Percentiles rank a stretch among this genome's conserved stretches.
Evolutionary conservation across 2,888 invertebrate genomes (phyloP).

Genomic region (Exephanes ischioxanthus): DNA sequence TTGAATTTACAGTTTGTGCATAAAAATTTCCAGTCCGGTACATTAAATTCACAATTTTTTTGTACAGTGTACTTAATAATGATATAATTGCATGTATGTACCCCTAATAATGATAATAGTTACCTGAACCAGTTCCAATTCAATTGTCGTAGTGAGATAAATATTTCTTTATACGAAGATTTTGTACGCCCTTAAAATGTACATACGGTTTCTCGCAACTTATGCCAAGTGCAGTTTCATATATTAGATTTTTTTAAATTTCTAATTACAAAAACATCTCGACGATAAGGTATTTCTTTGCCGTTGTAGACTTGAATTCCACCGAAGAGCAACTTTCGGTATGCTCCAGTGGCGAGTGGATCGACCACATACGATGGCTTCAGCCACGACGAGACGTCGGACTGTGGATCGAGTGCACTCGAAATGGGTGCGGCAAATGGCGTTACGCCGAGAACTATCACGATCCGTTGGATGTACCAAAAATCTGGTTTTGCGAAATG

Average conservation of each 20-base stretch:
- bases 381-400: slow-evolving; percentile 86
- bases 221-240: background rate
- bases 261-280: background rate
- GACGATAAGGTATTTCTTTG: background rate
- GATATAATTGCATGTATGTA: slow-evolving; percentile 17
- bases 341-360: slow-evolving; percentile 23
- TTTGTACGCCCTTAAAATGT: no score
- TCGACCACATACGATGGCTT: slow-evolving; percentile 83
- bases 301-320: background rate
- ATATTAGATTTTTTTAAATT: background rate
- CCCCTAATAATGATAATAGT: background rate
- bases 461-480: slow-evolving; percentile 87
- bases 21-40: no score
- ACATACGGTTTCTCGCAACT: no score
- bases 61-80: background rate
- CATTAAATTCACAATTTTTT: background rate
- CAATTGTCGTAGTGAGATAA: no score
- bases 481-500: slow-evolving; percentile 88
- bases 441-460: slow-evolving; percentile 86
- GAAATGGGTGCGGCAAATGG: slow-evolving; percentile 86
- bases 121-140: background rate
- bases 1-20: no score
- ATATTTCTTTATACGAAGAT: no score
- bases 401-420: slow-evolving; percentile 88
- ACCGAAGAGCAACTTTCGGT: background rate